Evolutionary conservation across 1,140 invertebrate species (phyloP).

Genomic region (Tigriopus japonicus): DNA sequence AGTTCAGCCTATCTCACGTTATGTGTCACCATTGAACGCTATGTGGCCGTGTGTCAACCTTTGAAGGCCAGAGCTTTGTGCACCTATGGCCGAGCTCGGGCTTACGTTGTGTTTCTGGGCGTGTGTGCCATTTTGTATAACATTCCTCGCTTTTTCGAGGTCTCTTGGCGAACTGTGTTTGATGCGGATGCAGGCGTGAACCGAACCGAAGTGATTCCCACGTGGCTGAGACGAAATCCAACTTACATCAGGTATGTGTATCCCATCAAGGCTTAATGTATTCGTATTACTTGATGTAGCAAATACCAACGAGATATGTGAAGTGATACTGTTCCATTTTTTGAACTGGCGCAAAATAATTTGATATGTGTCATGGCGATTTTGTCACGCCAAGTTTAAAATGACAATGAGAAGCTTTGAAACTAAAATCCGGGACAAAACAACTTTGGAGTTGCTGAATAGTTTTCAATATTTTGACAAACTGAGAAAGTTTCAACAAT

Average conservation of each 20-base stretch:
- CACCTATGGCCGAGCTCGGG: constrained; percentile 66
- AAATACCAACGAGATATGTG: too few relatives aligned
- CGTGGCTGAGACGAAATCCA: constrained; percentile 43
- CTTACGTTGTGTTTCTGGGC: constrained; percentile 60
- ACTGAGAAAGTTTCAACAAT: too few relatives aligned
- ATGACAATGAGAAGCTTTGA: too few relatives aligned
- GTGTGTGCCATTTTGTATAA: constrained; percentile 71
- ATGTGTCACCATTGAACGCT: constrained; percentile 83
- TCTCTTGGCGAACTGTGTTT: constrained; percentile 22
- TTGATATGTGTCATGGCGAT: too few relatives aligned
- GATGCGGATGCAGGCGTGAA: constrained; percentile 18
- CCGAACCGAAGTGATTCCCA: constrained; percentile 38
- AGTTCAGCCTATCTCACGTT: constrained; percentile 89
- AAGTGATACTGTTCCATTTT: too few relatives aligned
- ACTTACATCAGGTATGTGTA: constrained; percentile 40
- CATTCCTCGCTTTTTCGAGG: constrained; percentile 41
- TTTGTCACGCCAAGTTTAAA: too few relatives aligned
- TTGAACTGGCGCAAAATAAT: too few relatives aligned
- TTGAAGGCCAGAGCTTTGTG: constrained; percentile 66
- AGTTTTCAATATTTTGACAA: too few relatives aligned
- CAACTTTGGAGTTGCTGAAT: too few relatives aligned
- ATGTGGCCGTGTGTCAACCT: constrained; percentile 88
- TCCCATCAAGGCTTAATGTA: too few relatives aligned
- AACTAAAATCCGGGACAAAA: too few relatives aligned
- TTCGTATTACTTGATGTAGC: too few relatives aligned